phyloP scores from a whole-genome alignment of 2,888 invertebrate genomes.

The Germaria angustata region DNA sequence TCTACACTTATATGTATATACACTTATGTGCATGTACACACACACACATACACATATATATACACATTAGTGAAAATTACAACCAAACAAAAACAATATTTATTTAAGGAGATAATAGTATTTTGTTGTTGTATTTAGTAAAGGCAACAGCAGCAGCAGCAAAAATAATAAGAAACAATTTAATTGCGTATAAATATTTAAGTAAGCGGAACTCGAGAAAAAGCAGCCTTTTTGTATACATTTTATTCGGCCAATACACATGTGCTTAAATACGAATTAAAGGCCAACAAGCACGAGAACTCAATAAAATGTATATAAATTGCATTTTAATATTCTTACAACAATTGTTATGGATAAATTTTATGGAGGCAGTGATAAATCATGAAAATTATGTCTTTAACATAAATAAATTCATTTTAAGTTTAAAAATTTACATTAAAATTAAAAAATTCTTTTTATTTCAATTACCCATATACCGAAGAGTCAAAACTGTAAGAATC shows the following conservation, averaged over 20 bases:
- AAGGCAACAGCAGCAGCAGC: not conserved
- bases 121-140: not conserved
- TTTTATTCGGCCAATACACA: constrained; percentile 15
- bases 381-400: not conserved
- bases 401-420: too few relatives aligned
- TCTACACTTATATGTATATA: too few relatives aligned
- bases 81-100: not conserved
- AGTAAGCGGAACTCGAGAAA: not conserved
- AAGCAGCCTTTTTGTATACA: not conserved
- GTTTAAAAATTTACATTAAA: too few relatives aligned
- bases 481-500: too few relatives aligned
- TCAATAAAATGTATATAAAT: constrained; percentile 7
- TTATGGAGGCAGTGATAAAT: not conserved
- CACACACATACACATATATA: not conserved
- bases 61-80: not conserved
- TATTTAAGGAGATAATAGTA: constrained; percentile 12
- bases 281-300: constrained; percentile 8
- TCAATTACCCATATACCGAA: too few relatives aligned
- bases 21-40: too few relatives aligned
- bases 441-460: too few relatives aligned
- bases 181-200: constrained; percentile 38
- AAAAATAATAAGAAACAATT: constrained; percentile 1
- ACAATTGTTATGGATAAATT: not conserved
- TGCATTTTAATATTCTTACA: not conserved
- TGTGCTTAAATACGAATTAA: not conserved